Base-by-base conservation (phyloP, 2,888 invertebrate species). In the Anthophora plumipes region DNA sequence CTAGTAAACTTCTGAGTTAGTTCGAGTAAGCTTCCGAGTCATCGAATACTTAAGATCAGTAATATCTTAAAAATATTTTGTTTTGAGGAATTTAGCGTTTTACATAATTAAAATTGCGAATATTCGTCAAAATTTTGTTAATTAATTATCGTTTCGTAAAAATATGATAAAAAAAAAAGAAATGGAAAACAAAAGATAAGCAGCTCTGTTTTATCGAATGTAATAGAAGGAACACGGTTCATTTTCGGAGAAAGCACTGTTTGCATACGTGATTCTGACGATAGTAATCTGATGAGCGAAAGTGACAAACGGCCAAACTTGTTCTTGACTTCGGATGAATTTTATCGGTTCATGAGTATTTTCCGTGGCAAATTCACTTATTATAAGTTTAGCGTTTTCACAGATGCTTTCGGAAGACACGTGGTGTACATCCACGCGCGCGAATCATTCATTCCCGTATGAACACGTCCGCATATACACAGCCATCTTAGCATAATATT, bases 271-370 rank as follows among this genome's bases (percentile, higher is more conserved):
- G 69, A 80, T 69, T 70, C 71, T 76, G 82, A 84, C 82, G 85
- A 87, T 84, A 84, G 88, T 69, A 76, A 86, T 84, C 63, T 70
- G 60, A 41, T 61, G 73, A 60, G 87, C 80, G 87, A 87, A 87
- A 87, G 87, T 87, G 80, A 84, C 80, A 80, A 68, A 52, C 57
- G 73, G 55, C 50, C 70, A 78, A 85, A 88, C 85, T 84, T 54
- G 87, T 77, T 77, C 31, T 31, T 69, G 67, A 59, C 68, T 48
- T 50, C 55, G 14, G 60, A 55, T 60, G 59, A 85, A 83, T 80
- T 83, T 85, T 55, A 55, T 67, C 54, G 68, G 41, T 46, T 60
- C 66, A 14, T 9, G n/a, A 39, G 67, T 54, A 14, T 52, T 48
- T 66, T 31, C 4, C 4, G 2, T 17, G 6, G 11, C n/a, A 14